Evolutionary conservation across 64 coral and sea anemone species (phyloP).

Genomic region (Pachyseris speciosa): DNA sequence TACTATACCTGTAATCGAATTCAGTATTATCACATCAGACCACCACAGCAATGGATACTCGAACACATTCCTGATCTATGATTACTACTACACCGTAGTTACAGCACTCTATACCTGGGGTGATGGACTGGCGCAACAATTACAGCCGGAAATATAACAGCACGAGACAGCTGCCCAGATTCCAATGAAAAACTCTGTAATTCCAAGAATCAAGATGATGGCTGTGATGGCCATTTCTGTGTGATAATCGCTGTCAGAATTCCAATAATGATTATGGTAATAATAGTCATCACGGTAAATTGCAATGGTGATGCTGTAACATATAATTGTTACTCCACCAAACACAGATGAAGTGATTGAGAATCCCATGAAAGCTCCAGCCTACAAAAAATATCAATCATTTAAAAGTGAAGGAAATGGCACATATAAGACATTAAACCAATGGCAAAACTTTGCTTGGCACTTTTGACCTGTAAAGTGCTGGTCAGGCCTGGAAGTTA

Average conservation of each 20-base stretch:
- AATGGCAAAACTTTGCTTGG: too few species aligned
- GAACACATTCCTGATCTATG: too few species aligned
- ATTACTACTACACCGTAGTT: too few species aligned
- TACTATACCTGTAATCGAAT: too few species aligned
- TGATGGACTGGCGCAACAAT: background rate
- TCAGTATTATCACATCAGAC: too few species aligned
- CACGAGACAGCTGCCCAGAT: slow-evolving; percentile 3
- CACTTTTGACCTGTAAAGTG: too few species aligned
- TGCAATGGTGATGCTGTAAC: background rate
- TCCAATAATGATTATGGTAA: background rate
- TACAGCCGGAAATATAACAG: background rate
- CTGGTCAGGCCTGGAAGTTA: too few species aligned
- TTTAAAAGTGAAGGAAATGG: too few species aligned
- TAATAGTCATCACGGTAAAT: background rate
- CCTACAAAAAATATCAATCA: background rate
- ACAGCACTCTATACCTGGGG: background rate
- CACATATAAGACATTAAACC: too few species aligned
- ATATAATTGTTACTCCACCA: slow-evolving; percentile 11
- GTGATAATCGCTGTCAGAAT: background rate
- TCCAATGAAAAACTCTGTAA: slow-evolving; percentile 35
- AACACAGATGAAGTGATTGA: slow-evolving; percentile 19
- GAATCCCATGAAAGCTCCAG: slow-evolving; percentile 10
- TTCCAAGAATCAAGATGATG: slow-evolving; percentile 24
- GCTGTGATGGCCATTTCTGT: slow-evolving; percentile 28
- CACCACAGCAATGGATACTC: too few species aligned